A percentile compares a stretch with the other conserved stretches of the same genome.
phyloP scores from a whole-genome alignment of 2,797 vertebrate genomes.

The Poeciliopsis turneri region DNA sequence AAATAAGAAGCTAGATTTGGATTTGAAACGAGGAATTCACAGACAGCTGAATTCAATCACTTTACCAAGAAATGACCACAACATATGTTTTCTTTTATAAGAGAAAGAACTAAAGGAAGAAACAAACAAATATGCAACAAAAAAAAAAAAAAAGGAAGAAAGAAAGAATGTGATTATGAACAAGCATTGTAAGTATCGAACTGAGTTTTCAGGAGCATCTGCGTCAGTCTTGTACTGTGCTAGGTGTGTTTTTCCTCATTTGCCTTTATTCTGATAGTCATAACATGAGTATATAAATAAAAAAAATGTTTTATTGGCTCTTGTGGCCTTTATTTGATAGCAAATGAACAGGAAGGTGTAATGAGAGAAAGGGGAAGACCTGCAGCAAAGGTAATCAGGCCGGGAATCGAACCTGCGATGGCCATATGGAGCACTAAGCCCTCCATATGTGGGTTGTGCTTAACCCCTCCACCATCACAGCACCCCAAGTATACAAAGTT shows the following conservation, averaged over 20 bases:
- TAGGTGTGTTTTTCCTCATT: background rate
- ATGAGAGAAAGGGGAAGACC: no score
- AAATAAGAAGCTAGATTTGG: background rate
- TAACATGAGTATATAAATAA: no score
- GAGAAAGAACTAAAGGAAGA: background rate
- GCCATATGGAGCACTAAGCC: no score
- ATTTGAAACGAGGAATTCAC: conserved; percentile 2
- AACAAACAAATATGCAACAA: background rate
- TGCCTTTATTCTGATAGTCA: no score
- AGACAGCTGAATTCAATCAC: conserved; percentile 11
- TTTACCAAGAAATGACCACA: conserved; percentile 11
- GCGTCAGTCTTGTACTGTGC: background rate
- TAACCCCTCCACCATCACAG: no score
- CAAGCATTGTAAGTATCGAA: background rate
- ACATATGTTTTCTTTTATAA: background rate
- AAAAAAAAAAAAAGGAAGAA: background rate
- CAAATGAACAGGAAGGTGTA: no score
- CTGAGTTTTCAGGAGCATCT: background rate
- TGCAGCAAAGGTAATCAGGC: no score
- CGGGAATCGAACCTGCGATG: no score
- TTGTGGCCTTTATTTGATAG: no score
- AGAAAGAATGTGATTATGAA: background rate
- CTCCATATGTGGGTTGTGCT: no score
- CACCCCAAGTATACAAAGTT: background rate
- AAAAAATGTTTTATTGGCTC: no score